Evolutionary conservation across 2,797 vertebrate genomes (phyloP), one percentile per base, ranked within the genome.

Genomic region (Gadopsis bispinosus): DNA sequence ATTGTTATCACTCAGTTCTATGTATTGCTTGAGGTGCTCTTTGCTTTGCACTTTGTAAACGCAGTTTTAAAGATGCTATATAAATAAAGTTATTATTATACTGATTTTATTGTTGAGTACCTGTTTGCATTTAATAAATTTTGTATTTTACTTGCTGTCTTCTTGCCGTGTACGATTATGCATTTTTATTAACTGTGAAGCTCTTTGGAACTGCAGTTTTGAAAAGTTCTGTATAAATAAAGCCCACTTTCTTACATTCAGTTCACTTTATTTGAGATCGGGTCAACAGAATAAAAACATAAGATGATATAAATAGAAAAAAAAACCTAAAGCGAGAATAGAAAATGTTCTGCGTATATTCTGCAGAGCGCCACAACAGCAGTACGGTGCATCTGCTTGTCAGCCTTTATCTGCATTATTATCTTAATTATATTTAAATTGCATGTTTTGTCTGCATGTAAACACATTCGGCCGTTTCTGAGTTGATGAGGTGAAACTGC

Each of bases 381-480:
- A 55, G 20, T 12, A 2, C 0, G 17, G 47, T 53, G 37, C 56
- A 35, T 60, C 69, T 22, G 66, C 50, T 58, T 60, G n/a, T 51
- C 68, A 20, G 4, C 19, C n/a, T 33, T 16, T 62, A 39, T 58
- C 73, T 50, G 51, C 45, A 13, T 43, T 64, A 51, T 75, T 43
- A 81, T 83, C 67, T 80, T 73, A 76, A 78, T 82, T 60, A 64
- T 77, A 73, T 83, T 78, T 63, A 79, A 81, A 85, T 62, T 67
- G 59, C 47, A 50, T 51, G 51, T 71, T 80, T 77, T 29, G 70
- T 63, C 74, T 71, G 66, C 37, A 8, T 70, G 75, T 67, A 75
- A 81, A 87, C 63, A 80, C 13, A 7, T 67, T 58, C 10, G 20
- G 58, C 47, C 62, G 20, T 53, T 77, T 80, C 51, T 26, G 62